phyloP scores from a whole-genome alignment of 2,888 invertebrate genomes.

The Salpingus planirostris region DNA sequence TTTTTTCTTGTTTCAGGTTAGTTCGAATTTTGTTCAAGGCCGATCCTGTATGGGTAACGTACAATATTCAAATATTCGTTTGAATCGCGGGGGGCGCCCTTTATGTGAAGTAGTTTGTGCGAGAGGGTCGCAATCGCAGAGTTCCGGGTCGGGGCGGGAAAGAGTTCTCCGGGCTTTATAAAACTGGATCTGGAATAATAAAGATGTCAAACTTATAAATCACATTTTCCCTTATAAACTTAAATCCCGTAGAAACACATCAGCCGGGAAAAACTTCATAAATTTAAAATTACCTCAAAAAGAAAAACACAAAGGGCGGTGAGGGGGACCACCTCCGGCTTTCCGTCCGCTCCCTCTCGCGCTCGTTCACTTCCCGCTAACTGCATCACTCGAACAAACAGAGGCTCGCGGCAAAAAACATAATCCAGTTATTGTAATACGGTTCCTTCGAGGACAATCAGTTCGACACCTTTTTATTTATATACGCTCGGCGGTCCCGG shows the following conservation, averaged over 20 bases:
- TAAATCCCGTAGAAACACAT: conserved; percentile 20
- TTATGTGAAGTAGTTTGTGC: too few relatives aligned
- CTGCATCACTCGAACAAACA: conserved; percentile 20
- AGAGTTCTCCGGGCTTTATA: too few relatives aligned
- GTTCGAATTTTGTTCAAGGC: too few relatives aligned
- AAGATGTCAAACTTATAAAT: conserved; percentile 26
- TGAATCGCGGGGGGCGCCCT: conserved; percentile 20
- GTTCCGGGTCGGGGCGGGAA: too few relatives aligned
- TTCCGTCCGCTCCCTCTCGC: conserved; percentile 6
- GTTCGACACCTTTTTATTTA: conserved; percentile 27
- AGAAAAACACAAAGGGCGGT: conserved; percentile 21
- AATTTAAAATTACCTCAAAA: conserved; percentile 24
- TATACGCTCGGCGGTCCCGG: too few relatives aligned
- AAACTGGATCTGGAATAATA: conserved; percentile 21
- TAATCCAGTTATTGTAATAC: conserved; percentile 34
- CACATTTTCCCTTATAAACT: conserved; percentile 22
- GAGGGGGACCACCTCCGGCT: conserved; percentile 6
- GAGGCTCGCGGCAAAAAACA: conserved; percentile 23
- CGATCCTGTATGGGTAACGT: too few relatives aligned
- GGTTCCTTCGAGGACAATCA: conserved; percentile 24
- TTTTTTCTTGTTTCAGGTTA: conserved; percentile 7
- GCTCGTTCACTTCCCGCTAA: conserved; percentile 13
- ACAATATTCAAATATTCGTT: too few relatives aligned
- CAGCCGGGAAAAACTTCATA: conserved; percentile 19
- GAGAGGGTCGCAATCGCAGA: too few relatives aligned